Evolutionary conservation across 1,140 invertebrate species (phyloP).

Genomic region (Helicoverpa zea): DNA sequence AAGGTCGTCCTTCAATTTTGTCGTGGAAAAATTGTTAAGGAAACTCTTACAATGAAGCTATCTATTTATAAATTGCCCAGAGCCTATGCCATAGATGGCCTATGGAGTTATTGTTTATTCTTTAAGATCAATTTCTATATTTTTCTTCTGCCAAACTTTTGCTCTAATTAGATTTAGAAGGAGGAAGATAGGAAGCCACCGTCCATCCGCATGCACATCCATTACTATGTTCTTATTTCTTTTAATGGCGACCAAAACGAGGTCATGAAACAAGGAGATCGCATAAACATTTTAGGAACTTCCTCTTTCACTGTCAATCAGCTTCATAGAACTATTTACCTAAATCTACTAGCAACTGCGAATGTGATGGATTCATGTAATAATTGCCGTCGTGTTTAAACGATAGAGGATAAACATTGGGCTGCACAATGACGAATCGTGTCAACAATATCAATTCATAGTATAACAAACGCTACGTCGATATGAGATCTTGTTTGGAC

Average conservation of each 20-base stretch:
- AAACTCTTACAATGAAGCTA: too few relatives aligned
- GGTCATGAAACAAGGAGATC: conserved; percentile 10
- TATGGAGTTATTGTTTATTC: too few relatives aligned
- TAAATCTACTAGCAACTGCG: background rate
- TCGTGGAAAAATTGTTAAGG: too few relatives aligned
- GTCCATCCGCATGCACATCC: background rate
- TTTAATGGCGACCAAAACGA: conserved; percentile 13
- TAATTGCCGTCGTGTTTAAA: conserved; percentile 24
- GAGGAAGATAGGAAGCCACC: background rate
- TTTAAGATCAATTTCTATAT: too few relatives aligned
- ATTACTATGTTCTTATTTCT: conserved; percentile 2
- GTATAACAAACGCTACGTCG: conserved; percentile 18
- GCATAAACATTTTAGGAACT: conserved; percentile 14
- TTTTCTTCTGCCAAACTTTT: too few relatives aligned
- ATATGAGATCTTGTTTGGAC: conserved; percentile 4
- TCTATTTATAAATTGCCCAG: too few relatives aligned
- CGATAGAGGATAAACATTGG: background rate
- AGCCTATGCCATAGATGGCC: too few relatives aligned
- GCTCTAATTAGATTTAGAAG: too few relatives aligned
- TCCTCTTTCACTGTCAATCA: conserved; percentile 15
- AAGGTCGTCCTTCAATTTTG: too few relatives aligned
- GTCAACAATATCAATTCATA: conserved; percentile 17
- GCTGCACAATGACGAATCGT: conserved; percentile 22
- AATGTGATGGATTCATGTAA: background rate
- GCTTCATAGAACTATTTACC: background rate